Percentiles rank a stretch among this genome's conserved stretches.
Conservation (phyloP, 2,888 invertebrate genomes). For the Zygothrica quintamaculata region DNA sequence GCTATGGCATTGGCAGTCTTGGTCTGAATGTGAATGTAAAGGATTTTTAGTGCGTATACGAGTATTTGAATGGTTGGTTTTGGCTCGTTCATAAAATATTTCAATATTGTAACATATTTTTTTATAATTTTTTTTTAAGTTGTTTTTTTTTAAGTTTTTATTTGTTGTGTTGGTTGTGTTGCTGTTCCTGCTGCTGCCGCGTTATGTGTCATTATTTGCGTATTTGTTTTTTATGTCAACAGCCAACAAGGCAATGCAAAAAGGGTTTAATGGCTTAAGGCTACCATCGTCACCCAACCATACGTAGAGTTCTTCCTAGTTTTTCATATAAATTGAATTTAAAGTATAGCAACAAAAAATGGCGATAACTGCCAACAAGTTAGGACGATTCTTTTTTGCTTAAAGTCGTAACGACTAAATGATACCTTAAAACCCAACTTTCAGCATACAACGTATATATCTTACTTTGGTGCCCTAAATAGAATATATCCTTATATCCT, state of each 20-base stretch:
- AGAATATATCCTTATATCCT: no score
- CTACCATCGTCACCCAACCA: background rate
- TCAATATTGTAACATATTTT: constrained; percentile 74
- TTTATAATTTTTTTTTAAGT: no score
- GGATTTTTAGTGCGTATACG: constrained; percentile 28
- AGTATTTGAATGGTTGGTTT: constrained; percentile 22
- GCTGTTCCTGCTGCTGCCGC: constrained; percentile 9
- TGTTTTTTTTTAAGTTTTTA: no score
- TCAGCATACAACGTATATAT: no score
- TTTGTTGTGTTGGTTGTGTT: no score
- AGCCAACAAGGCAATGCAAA: constrained; percentile 32
- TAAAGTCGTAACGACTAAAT: no score
- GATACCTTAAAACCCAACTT: no score
- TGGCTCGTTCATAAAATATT: constrained; percentile 72
- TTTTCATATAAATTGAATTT: constrained; percentile 51
- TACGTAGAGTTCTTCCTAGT: constrained; percentile 4
- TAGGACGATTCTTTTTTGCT: no score
- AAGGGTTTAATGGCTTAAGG: constrained; percentile 30
- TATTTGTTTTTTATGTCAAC: constrained; percentile 55
- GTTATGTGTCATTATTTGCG: constrained; percentile 66
- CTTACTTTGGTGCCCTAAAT: no score
- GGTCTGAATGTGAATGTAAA: constrained; percentile 1
- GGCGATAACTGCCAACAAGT: constrained; percentile 10
- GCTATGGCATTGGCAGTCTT: background rate
- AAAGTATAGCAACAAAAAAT: constrained; percentile 23